Conservation (phyloP, 2,797 vertebrate genomes). For the Prionace glauca region DNA sequence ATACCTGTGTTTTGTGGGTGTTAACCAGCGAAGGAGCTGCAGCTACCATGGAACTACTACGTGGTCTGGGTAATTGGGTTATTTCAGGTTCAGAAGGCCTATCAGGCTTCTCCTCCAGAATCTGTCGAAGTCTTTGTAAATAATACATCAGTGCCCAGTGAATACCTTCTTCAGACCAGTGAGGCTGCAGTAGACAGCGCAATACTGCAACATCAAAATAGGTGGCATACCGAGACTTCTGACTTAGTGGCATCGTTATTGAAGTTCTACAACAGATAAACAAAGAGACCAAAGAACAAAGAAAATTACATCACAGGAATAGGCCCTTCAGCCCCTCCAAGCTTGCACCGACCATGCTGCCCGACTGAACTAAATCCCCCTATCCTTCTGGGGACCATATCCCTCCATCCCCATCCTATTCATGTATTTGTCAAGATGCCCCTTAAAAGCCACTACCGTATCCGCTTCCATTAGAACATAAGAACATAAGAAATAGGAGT, state of each 20-base stretch:
- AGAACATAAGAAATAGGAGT: too few relatives aligned
- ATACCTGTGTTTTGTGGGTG: slow-evolving; percentile 92
- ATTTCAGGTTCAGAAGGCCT: slow-evolving; percentile 70
- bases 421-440: too few relatives aligned
- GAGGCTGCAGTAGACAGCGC: slow-evolving; percentile 88
- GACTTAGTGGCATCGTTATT: slow-evolving; percentile 68
- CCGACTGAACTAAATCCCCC: too few relatives aligned
- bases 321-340: too few relatives aligned
- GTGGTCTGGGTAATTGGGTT: slow-evolving; percentile 75
- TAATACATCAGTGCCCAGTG: slow-evolving; percentile 96
- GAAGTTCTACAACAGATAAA: slow-evolving; percentile 31
- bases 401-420: too few relatives aligned
- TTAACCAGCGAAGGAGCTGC: slow-evolving; percentile 89
- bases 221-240: slow-evolving; percentile 84
- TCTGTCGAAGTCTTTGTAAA: slow-evolving; percentile 83
- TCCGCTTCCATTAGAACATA: too few relatives aligned
- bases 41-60: slow-evolving; percentile 97
- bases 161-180: slow-evolving; percentile 96
- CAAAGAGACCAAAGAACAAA: too few relatives aligned
- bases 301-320: too few relatives aligned
- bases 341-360: too few relatives aligned
- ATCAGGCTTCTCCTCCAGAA: slow-evolving; percentile 88
- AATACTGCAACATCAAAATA: slow-evolving; percentile 95
- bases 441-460: too few relatives aligned
- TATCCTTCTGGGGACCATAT: too few relatives aligned